Conservation (phyloP, 2,113 vertebrate species). For the Penelope pileata region DNA sequence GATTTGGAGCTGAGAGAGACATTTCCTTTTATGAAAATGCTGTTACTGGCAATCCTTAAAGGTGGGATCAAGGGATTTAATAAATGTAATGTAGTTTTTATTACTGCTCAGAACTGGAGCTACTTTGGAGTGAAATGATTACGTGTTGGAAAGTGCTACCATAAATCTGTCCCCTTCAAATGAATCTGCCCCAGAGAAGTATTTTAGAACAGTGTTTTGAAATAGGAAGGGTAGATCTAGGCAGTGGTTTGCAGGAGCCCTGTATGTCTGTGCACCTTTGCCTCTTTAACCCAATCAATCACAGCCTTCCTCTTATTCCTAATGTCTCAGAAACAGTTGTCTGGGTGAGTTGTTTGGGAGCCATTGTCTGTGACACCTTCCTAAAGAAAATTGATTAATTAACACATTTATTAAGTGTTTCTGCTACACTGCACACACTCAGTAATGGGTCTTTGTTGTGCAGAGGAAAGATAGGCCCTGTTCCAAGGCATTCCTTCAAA, state of each 20-base stretch:
- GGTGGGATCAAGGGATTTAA: slow-evolving; percentile 59
- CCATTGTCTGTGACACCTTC: not conserved
- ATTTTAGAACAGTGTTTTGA: slow-evolving; percentile 12
- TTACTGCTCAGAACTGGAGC: slow-evolving; percentile 36
- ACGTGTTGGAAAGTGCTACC: slow-evolving; percentile 10
- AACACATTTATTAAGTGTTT: slow-evolving; percentile 4
- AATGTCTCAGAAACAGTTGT: not conserved
- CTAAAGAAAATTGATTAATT: slow-evolving; percentile 44
- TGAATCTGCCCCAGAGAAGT: not conserved
- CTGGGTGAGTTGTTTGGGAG: not conserved
- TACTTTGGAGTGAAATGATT: slow-evolving; percentile 22
- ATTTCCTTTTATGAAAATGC: slow-evolving; percentile 57
- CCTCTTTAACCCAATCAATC: not conserved
- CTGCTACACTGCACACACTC: not conserved
- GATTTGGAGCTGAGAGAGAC: slow-evolving; percentile 23
- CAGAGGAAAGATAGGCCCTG: slow-evolving; percentile 25
- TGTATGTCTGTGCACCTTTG: not conserved
- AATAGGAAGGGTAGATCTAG: not conserved
- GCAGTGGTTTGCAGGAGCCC: not conserved
- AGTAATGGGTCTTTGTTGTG: not conserved
- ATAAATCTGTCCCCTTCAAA: slow-evolving; percentile 41
- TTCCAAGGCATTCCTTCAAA: slow-evolving; percentile 23
- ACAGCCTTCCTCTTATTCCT: not conserved
- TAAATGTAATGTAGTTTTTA: slow-evolving; percentile 67
- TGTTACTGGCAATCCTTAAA: slow-evolving; percentile 53